phyloP scores from a whole-genome alignment of 2,888 invertebrate genomes.

The Strigamia crassipes region DNA sequence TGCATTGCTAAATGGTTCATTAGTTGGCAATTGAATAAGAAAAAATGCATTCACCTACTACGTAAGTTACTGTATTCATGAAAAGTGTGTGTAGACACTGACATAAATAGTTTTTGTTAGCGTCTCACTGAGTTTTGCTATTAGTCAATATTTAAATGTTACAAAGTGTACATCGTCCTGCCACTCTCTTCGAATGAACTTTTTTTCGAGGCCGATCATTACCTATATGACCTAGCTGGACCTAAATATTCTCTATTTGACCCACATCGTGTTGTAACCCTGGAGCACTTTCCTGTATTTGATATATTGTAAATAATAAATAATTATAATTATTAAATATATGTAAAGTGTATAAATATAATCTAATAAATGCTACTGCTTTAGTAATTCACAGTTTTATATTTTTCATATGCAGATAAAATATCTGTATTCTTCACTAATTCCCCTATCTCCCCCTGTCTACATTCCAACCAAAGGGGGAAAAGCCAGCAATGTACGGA shows the following conservation, averaged over 20 bases:
- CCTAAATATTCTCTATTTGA: constrained; percentile 29
- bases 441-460: no score
- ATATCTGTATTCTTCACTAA: no score
- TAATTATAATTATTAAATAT: no score
- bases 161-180: constrained; percentile 1
- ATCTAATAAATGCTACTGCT: no score
- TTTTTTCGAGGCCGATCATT: not conserved
- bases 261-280: no score
- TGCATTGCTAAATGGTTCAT: not conserved
- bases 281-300: no score
- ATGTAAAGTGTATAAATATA: no score
- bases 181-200: not conserved
- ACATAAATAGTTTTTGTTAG: not conserved
- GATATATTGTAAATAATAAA: no score
- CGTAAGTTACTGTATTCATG: not conserved
- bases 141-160: not conserved
- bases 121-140: not conserved
- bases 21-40: not conserved
- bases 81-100: not conserved
- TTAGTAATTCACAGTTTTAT: no score
- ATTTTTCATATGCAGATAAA: no score
- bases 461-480: no score
- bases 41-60: not conserved
- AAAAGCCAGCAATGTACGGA: no score
- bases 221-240: not conserved